These are phyloP conservation scores for Lethocerus indicus DNA, from an alignment of 1,140 invertebrate species.

Conservation along the genomic window DNA sequence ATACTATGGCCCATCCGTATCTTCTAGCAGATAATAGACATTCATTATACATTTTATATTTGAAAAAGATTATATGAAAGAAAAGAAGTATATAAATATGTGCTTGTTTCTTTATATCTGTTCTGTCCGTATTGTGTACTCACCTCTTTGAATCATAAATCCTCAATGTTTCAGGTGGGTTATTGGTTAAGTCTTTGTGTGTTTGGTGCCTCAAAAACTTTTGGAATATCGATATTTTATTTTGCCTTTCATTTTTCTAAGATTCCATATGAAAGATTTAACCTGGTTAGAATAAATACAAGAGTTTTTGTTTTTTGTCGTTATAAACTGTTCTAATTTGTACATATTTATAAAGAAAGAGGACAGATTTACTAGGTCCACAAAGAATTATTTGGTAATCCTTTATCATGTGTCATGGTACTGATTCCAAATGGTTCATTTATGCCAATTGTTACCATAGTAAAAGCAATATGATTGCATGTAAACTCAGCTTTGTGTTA, in stretches of 20 bases:
- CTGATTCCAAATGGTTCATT: too few species aligned
- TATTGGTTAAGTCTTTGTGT: slow-evolving; percentile 38
- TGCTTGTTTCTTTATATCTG: slow-evolving; percentile 63
- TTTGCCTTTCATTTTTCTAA: slow-evolving; percentile 71
- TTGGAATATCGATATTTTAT: slow-evolving; percentile 92
- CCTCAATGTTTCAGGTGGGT: slow-evolving; percentile 39
- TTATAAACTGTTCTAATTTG: slow-evolving; percentile 60
- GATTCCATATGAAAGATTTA: slow-evolving; percentile 29
- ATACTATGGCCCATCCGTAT: slow-evolving; percentile 82
- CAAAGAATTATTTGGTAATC: slow-evolving; percentile 94
- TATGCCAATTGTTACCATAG: too few species aligned
- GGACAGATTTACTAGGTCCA: slow-evolving; percentile 50
- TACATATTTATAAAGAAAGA: slow-evolving; percentile 67
- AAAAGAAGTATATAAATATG: slow-evolving; percentile 46
- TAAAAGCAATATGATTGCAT: too few species aligned
- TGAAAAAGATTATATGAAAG: slow-evolving; percentile 69
- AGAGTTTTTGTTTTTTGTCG: slow-evolving; percentile 52
- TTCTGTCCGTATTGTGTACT: slow-evolving; percentile 45
- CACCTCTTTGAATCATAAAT: slow-evolving; percentile 30
- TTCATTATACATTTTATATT: slow-evolving; percentile 88
- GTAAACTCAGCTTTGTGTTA: too few species aligned
- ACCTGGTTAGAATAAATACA: slow-evolving; percentile 29
- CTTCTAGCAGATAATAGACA: slow-evolving; percentile 92
- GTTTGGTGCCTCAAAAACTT: slow-evolving; percentile 65
- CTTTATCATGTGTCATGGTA: too few species aligned